Conservation (phyloP, 2,797 vertebrate genomes). For the Vultur gryphus region DNA sequence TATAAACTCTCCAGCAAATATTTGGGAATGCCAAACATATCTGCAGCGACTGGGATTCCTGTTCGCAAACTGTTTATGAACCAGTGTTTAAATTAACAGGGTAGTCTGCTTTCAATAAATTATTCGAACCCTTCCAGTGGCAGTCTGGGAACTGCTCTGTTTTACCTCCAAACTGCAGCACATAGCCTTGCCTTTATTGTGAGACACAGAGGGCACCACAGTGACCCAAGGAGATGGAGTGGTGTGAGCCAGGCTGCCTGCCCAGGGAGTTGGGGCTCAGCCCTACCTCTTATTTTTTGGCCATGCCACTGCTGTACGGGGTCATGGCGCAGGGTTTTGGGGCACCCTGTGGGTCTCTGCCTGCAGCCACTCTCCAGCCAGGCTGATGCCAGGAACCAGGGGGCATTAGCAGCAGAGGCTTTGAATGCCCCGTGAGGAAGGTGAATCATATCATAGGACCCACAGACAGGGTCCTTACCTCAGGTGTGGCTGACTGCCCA, state of each 20-base stretch:
- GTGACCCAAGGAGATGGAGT: neutral
- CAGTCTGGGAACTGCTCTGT: neutral
- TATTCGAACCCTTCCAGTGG: neutral
- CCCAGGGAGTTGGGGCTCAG: fast-evolving
- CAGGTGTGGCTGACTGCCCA: neutral
- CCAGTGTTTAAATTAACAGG: slow-evolving; percentile 12
- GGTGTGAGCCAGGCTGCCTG: neutral
- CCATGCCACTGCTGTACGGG: neutral
- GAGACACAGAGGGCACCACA: neutral
- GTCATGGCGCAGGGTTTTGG: neutral
- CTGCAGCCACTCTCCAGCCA: neutral
- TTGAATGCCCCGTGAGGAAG: neutral
- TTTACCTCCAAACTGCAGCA: neutral
- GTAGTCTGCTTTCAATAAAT: neutral
- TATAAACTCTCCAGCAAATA: slow-evolving; percentile 37
- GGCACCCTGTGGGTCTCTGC: neutral
- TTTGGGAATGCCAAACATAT: slow-evolving; percentile 21
- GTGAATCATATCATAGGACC: neutral
- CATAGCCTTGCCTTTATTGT: neutral
- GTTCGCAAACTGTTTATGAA: neutral
- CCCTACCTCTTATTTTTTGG: neutral
- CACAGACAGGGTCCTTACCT: neutral
- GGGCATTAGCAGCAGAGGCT: fast-evolving
- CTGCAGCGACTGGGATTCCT: neutral
- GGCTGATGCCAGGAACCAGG: neutral